phyloP scores from a whole-genome alignment of 2,797 vertebrate species.

The Amazona finschi region DNA sequence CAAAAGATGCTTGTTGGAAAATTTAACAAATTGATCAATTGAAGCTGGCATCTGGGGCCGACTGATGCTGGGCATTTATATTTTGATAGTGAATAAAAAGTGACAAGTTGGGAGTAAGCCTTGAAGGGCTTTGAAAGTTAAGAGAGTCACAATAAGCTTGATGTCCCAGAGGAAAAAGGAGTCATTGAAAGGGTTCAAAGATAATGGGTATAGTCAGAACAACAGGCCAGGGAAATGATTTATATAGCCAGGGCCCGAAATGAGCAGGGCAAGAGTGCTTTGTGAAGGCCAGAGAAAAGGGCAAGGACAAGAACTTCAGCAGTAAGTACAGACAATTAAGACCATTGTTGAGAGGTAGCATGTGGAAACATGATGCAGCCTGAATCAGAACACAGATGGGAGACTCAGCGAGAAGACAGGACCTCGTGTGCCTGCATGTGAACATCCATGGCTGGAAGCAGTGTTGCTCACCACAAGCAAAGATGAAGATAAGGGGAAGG shows the following conservation, averaged over 20 bases:
- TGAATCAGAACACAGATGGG: neutral
- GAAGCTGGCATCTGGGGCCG: slow-evolving; percentile 53
- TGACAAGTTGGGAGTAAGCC: slow-evolving; percentile 64
- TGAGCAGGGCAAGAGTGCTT: slow-evolving; percentile 31
- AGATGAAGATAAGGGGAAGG: neutral
- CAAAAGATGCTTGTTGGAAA: slow-evolving; percentile 69
- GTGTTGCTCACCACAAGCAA: neutral
- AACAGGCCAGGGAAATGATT: slow-evolving; percentile 53
- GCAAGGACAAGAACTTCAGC: slow-evolving; percentile 25
- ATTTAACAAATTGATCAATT: slow-evolving; percentile 69
- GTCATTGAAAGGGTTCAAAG: slow-evolving; percentile 53
- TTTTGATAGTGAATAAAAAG: slow-evolving; percentile 68
- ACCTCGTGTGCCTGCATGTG: neutral
- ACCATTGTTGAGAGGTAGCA: neutral
- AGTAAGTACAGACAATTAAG: slow-evolving; percentile 29
- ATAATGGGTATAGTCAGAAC: slow-evolving; percentile 48
- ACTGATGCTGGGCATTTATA: slow-evolving; percentile 64
- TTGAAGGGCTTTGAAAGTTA: slow-evolving; percentile 64
- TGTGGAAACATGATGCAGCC: neutral
- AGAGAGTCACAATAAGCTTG: slow-evolving; percentile 60
- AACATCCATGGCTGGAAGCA: neutral
- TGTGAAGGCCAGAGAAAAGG: slow-evolving; percentile 34
- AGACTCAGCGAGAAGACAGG: neutral
- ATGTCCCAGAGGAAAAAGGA: slow-evolving; percentile 54
- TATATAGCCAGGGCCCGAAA: slow-evolving; percentile 29